Conservation (phyloP, 2,113 vertebrate genomes). For the Ceyx margarethae region DNA sequence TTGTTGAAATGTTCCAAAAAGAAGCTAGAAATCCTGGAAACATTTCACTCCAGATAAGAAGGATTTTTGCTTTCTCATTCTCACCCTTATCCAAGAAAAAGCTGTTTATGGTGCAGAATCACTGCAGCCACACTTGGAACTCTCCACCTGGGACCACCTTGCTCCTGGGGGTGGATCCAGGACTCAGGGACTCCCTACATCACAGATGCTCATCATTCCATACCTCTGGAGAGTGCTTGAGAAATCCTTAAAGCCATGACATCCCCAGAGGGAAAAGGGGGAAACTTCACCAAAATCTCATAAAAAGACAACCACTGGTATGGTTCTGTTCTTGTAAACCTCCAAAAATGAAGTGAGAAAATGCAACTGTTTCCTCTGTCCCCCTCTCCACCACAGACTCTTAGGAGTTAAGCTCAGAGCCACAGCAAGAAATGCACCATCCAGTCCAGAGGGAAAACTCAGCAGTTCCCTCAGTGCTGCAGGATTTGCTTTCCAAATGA, state of each 20-base stretch:
- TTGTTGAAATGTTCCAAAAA: neutral
- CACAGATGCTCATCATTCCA: neutral
- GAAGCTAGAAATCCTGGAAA: neutral
- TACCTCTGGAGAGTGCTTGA: neutral
- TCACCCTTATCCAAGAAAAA: neutral
- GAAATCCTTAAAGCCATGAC: neutral
- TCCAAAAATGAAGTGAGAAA: neutral
- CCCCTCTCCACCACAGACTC: neutral
- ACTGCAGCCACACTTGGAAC: neutral
- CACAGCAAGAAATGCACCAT: neutral
- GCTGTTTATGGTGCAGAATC: rapidly evolving
- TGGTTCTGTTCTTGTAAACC: neutral
- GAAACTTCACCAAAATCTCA: neutral
- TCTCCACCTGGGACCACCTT: neutral
- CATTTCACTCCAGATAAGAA: neutral
- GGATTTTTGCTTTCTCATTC: neutral
- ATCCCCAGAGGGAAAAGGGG: neutral
- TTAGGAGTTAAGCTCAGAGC: neutral
- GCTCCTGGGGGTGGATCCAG: neutral
- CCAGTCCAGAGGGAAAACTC: neutral
- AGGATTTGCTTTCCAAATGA: neutral
- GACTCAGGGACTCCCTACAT: neutral
- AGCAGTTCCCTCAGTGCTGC: neutral
- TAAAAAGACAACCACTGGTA: neutral
- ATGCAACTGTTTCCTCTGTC: neutral